Evolutionary conservation across 2,797 vertebrate species (phyloP).

Genomic region (Channa striata): DNA sequence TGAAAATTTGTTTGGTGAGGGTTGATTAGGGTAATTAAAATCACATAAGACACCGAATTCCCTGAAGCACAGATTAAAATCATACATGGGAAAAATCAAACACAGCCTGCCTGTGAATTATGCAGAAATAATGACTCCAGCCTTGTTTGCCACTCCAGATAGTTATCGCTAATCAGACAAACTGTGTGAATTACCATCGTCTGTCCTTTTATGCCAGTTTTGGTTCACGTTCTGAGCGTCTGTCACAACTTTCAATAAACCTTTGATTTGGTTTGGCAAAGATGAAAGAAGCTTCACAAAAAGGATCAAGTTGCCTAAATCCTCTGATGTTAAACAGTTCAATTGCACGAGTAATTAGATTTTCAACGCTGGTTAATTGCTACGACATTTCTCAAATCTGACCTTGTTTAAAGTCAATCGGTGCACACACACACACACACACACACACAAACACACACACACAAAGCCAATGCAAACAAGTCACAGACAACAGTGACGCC

Average conservation of each 20-base stretch:
- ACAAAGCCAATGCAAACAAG: conserved; percentile 53
- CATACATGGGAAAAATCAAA: conserved; percentile 32
- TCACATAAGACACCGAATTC: conserved; percentile 46
- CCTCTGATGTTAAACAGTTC: conserved; percentile 64
- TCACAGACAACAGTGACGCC: conserved; percentile 54
- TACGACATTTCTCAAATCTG: conserved; percentile 48
- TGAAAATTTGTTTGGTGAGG: conserved; percentile 28
- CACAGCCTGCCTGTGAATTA: conserved; percentile 25
- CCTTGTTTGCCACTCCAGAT: conserved; percentile 42
- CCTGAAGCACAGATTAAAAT: conserved; percentile 53
- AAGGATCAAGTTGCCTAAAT: conserved; percentile 47
- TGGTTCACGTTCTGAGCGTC: neutral
- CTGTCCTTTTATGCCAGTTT: conserved; percentile 31
- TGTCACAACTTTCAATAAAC: conserved; percentile 15
- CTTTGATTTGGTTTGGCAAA: conserved; percentile 54
- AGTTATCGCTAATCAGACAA: conserved; percentile 48
- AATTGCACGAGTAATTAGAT: conserved; percentile 61
- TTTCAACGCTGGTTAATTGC: conserved; percentile 66
- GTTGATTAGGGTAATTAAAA: conserved; percentile 58
- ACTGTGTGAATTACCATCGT: conserved; percentile 15
- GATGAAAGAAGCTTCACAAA: conserved; percentile 56
- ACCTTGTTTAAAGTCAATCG: conserved; percentile 61
- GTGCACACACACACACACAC: neutral
- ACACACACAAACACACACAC: too few relatives aligned
- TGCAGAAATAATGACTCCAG: conserved; percentile 42